Percentiles rank a stretch among this genome's conserved stretches.
These are phyloP conservation scores for Delichon dasypus DNA, from an alignment of 2,797 vertebrate species.

Conservation along the genomic window DNA sequence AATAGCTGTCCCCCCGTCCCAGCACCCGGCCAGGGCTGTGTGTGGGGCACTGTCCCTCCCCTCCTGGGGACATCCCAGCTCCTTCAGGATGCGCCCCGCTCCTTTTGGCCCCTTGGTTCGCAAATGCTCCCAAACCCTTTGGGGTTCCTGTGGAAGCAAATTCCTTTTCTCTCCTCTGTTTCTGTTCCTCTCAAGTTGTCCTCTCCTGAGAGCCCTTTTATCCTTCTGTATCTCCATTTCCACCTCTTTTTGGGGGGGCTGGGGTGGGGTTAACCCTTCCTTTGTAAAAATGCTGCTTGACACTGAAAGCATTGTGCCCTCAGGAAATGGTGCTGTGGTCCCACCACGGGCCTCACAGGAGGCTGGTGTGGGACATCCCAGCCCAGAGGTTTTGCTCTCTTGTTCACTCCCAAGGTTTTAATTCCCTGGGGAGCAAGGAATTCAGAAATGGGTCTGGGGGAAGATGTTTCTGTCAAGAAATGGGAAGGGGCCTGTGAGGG, in stretches of 20 bases:
- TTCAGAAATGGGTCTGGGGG: background rate
- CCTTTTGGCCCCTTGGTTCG: background rate
- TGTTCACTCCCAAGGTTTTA: accelerated
- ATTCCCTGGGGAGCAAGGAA: background rate
- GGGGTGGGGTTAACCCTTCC: background rate
- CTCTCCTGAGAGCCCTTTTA: slow-evolving; percentile 16
- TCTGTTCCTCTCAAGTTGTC: slow-evolving; percentile 13
- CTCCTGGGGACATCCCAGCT: background rate
- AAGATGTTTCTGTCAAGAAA: background rate
- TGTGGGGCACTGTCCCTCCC: background rate
- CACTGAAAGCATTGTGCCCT: background rate
- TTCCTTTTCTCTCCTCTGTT: slow-evolving; percentile 11
- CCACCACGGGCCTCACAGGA: background rate
- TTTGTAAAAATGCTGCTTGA: background rate
- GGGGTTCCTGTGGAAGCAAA: background rate
- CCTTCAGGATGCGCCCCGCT: background rate
- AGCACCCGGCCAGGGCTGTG: background rate
- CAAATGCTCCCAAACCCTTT: background rate
- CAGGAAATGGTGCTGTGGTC: accelerated
- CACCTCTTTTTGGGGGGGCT: background rate
- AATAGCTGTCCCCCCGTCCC: no score
- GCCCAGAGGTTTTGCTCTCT: background rate
- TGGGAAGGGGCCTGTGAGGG: accelerated
- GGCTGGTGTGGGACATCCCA: background rate
- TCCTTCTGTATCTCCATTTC: slow-evolving; percentile 4